Conservation (phyloP, 2,888 invertebrate species). For the Clunio marinus region DNA sequence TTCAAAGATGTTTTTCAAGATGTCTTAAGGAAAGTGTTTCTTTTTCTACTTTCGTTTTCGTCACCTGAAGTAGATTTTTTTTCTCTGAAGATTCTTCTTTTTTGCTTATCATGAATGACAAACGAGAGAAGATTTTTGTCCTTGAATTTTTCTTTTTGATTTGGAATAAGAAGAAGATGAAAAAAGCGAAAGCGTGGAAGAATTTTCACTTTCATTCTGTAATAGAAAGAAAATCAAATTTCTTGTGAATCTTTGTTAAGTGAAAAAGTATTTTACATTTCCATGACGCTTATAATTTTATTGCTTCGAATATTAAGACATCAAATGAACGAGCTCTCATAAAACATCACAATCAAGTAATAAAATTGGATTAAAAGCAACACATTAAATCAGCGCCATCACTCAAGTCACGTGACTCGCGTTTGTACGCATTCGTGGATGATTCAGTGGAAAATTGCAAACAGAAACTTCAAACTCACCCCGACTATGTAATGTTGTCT, state of each 20-base stretch:
- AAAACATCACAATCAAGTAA: constrained; percentile 26
- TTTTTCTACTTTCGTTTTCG: too few relatives aligned
- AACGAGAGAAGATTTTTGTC: constrained; percentile 18
- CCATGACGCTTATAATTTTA: background rate
- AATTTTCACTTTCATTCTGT: constrained; percentile 29
- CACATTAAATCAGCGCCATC: constrained; percentile 7
- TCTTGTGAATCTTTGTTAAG: background rate
- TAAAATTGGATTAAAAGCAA: constrained; percentile 30
- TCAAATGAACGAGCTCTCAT: constrained; percentile 1
- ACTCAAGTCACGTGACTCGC: background rate
- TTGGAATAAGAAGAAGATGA: too few relatives aligned
- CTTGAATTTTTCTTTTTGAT: constrained; percentile 23
- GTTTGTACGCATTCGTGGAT: background rate
- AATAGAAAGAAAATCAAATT: background rate
- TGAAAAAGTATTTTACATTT: too few relatives aligned
- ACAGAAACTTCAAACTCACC: background rate
- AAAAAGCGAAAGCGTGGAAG: constrained; percentile 26
- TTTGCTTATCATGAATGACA: background rate
- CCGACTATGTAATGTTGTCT: background rate
- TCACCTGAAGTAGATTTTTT: background rate
- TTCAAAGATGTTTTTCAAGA: background rate
- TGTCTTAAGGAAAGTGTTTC: background rate
- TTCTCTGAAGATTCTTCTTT: background rate
- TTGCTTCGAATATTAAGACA: background rate
- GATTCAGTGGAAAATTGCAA: background rate